Conservation (phyloP, 2,888 invertebrate genomes). For the Chirona hameri region DNA sequence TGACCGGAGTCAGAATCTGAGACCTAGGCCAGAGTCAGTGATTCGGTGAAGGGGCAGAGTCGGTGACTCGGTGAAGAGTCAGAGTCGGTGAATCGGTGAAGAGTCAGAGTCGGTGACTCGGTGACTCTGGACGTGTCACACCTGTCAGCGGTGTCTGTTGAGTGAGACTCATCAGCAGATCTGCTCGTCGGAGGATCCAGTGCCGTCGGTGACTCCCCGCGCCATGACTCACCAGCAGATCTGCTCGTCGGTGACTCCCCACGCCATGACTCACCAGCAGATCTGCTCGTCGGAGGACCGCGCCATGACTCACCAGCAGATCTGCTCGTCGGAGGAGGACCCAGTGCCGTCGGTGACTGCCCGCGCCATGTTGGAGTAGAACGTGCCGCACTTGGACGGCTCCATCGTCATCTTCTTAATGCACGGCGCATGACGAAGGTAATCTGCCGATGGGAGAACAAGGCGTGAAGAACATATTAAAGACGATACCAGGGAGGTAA, state of each 20-base stretch:
- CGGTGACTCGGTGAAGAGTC: too few species aligned
- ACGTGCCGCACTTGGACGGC: background rate
- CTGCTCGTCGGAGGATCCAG: too few species aligned
- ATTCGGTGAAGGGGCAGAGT: too few species aligned
- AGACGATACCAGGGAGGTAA: too few species aligned
- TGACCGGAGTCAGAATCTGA: too few species aligned
- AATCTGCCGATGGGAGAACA: background rate
- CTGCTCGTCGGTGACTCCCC: background rate
- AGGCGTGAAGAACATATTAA: too few species aligned
- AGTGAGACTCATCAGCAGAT: background rate
- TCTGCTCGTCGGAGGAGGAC: background rate
- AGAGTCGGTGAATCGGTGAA: too few species aligned
- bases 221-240: slow-evolving; percentile 29
- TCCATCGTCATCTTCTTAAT: slow-evolving; percentile 1
- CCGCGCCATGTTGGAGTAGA: slow-evolving; percentile 23
- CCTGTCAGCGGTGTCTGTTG: background rate
- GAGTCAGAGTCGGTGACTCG: too few species aligned
- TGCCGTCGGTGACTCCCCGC: background rate
- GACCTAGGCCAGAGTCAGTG: too few species aligned
- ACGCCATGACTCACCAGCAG: slow-evolving; percentile 29
- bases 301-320: slow-evolving; percentile 12
- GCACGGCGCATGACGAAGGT: background rate
- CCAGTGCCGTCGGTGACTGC: slow-evolving; percentile 4
- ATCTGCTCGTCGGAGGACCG: background rate
- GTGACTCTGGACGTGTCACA: too few species aligned